These are phyloP conservation scores for Caenorhabditis briggsae DNA, from an alignment of 1,140 invertebrate species.

Conservation along the genomic window DNA sequence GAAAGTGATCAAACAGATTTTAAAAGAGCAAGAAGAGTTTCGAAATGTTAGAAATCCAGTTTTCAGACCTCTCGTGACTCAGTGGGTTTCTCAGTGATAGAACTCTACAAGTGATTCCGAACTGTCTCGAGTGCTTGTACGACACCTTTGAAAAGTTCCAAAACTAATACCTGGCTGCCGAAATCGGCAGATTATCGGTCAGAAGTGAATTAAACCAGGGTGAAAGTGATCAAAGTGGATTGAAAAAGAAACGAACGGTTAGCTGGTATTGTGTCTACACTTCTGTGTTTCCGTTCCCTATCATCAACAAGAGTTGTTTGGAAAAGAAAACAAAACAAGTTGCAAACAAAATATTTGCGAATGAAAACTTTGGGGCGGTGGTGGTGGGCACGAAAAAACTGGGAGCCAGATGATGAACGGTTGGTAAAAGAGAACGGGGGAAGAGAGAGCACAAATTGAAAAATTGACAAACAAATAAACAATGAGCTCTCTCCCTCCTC, in stretches of 20 bases:
- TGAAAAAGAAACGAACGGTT: conserved; percentile 45
- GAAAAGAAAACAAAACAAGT: conserved; percentile 30
- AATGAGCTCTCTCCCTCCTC: conserved; percentile 32
- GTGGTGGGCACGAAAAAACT: conserved; percentile 31
- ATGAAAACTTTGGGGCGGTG: not conserved
- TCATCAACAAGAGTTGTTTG: conserved; percentile 3
- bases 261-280: not conserved
- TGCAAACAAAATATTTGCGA: conserved; percentile 55
- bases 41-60: not conserved
- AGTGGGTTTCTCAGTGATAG: too few species aligned
- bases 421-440: not conserved
- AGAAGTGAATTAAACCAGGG: conserved; percentile 36
- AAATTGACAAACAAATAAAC: conserved; percentile 54
- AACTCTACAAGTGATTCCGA: too few species aligned
- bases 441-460: conserved; percentile 37
- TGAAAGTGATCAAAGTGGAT: conserved; percentile 49
- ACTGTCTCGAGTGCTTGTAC: not conserved
- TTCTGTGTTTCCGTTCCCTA: not conserved
- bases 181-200: conserved; percentile 36
- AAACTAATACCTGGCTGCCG: conserved; percentile 33
- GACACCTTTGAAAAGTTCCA: not conserved
- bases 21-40: not conserved
- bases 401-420: conserved; percentile 16
- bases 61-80: too few species aligned
- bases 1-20: not conserved